Evolutionary conservation across 1,140 invertebrate genomes (phyloP).

Genomic region (Drosophila carrolli): DNA sequence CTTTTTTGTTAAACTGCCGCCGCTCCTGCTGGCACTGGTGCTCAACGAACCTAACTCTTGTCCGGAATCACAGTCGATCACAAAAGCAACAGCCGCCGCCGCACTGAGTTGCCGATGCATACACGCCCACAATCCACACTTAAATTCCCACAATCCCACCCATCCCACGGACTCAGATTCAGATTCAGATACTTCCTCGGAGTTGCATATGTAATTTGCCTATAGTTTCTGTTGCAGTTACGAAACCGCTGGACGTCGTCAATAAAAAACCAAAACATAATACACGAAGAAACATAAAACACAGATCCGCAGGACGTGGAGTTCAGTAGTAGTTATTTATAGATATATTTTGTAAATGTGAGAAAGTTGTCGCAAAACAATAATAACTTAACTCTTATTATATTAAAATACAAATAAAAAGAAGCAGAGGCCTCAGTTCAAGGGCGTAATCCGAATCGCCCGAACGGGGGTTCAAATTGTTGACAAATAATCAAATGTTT

Average conservation of each 20-base stretch:
- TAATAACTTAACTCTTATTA: conserved; percentile 38
- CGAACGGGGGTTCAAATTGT: conserved; percentile 2
- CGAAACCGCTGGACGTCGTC: conserved; percentile 28
- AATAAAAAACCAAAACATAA: conserved; percentile 4
- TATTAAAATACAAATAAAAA: conserved; percentile 13
- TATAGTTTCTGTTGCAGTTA: conserved; percentile 36
- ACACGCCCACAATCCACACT: background rate
- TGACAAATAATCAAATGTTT: background rate
- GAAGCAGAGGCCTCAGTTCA: conserved; percentile 2
- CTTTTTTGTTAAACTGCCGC: conserved; percentile 62
- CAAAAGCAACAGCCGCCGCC: conserved; percentile 8
- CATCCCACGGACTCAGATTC: conserved; percentile 18
- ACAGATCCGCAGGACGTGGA: conserved; percentile 21
- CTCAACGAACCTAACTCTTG: conserved; percentile 45
- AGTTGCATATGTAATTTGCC: conserved; percentile 27
- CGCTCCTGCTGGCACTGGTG: conserved; percentile 28
- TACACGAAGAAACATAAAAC: conserved; percentile 1
- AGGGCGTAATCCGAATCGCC: background rate
- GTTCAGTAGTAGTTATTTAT: conserved; percentile 36
- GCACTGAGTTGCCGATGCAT: conserved; percentile 7
- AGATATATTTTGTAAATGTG: conserved; percentile 47
- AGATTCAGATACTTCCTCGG: conserved; percentile 3
- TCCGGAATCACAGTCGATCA: conserved; percentile 34
- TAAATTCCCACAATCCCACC: background rate
- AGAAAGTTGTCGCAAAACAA: conserved; percentile 35